A percentile compares a stretch with the other conserved stretches of the same genome.
phyloP scores from a whole-genome alignment of 2,888 invertebrate species.

The Drosophila pullipes region DNA sequence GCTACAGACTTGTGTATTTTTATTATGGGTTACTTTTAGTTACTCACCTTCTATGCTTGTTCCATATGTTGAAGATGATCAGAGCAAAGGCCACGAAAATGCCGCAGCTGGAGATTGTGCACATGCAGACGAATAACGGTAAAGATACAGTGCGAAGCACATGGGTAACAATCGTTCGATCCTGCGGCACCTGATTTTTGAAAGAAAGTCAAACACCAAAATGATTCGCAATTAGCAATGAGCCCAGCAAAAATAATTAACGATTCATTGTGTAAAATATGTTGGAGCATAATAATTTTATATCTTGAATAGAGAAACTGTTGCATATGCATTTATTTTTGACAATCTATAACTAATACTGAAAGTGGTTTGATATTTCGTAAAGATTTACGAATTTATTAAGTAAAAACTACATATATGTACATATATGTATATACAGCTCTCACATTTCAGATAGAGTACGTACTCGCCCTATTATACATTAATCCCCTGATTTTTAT shows the following conservation, averaged over 20 bases:
- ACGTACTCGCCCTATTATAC: neutral
- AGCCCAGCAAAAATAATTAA: neutral
- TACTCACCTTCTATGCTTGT: constrained; percentile 94
- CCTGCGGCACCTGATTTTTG: constrained; percentile 91
- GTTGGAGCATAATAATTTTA: neutral
- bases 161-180: constrained; percentile 95
- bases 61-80: constrained; percentile 96
- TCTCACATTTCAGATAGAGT: neutral
- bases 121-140: constrained; percentile 97
- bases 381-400: neutral
- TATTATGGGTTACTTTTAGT: neutral
- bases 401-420: neutral
- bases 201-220: neutral
- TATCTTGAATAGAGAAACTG: neutral
- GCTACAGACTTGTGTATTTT: neutral
- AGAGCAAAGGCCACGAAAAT: constrained; percentile 93
- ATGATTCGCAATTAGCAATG: neutral
- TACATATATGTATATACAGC: too few species aligned
- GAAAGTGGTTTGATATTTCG: too few species aligned
- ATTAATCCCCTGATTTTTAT: neutral
- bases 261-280: neutral
- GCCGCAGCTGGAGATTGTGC: constrained; percentile 94
- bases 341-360: neutral
- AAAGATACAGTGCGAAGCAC: constrained; percentile 94
- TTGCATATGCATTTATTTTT: neutral